Base-by-base conservation (phyloP, 2,113 vertebrate genomes). In the Opisthocomus hoazin region DNA sequence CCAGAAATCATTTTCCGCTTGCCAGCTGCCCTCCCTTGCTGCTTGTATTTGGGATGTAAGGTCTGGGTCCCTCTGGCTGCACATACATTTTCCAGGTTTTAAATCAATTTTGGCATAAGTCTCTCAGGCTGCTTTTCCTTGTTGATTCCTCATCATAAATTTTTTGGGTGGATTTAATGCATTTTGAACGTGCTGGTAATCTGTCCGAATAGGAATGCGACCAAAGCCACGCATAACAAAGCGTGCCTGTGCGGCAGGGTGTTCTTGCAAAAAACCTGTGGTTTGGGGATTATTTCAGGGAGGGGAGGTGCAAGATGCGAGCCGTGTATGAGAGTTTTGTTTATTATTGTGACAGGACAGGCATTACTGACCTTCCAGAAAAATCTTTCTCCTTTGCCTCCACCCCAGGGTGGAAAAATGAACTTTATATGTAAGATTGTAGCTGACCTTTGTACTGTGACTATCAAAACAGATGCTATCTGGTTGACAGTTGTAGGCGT, bases 211-310 rank as follows among this genome's bases (percentile, higher is more conserved):
- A 79, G 91, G 82, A 91, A 92, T 41, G 84, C 45, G 6, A 36
- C 43, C 53, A 19, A 94, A 90, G 22, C 78, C 70, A 23, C 24
- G 1, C 1, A 3, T 48, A 48, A 92, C 90, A 75, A 93, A 74
- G 88, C 11, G 1, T 0, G 11, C 53, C 61, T 95, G 70, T 93
- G 83, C 2, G 0, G n/a, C 36, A 8, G 54, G 81, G 58, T 26
- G 77, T 57, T 91, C 91, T 75, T n/a, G 75, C 93, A 73, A 66
- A 68, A 90, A 93, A 82, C 65, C 61, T 93, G 84, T 64, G 94
- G 78, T 90, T 94, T 87, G 8, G 61, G 82, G 95, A 79, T 94
- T 85, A 89, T 79, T 94, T 85, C 53, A 46, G 69, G 64, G 81
- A 93, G 30, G 82, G 78, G 82, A 90, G 76, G 76, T 68, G 70